These are phyloP conservation scores for Sebastolobus altivelis DNA, from an alignment of 2,797 vertebrate species.

Conservation along the genomic window DNA sequence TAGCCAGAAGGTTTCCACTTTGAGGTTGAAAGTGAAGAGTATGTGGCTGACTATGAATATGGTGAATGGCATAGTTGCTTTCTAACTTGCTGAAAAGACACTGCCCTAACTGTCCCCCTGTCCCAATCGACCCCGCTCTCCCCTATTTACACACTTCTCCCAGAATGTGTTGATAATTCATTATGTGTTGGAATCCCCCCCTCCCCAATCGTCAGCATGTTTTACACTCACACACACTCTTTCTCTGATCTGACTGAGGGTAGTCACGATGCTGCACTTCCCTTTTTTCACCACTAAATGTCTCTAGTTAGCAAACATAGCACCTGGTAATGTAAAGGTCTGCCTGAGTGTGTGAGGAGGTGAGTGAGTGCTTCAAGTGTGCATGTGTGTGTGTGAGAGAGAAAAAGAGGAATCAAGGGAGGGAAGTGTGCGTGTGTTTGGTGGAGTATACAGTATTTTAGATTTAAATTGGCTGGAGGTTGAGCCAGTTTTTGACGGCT, in stretches of 20 bases:
- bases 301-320: constrained; percentile 45
- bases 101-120: no score
- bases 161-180: no score
- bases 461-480: neutral
- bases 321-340: constrained; percentile 4
- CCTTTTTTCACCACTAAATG: constrained; percentile 55
- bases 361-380: neutral
- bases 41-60: no score
- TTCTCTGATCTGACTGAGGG: neutral
- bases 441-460: neutral
- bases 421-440: neutral
- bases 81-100: no score
- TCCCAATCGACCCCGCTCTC: no score
- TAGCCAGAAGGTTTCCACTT: no score
- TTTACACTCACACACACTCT: no score
- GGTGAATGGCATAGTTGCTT: no score
- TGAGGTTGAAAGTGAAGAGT: no score
- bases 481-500: neutral
- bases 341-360: neutral
- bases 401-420: neutral
- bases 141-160: no score
- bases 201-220: no score
- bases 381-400: neutral
- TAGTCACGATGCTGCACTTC: constrained; percentile 25
- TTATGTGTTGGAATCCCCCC: no score